Evolutionary conservation across 2,888 invertebrate genomes (phyloP), one percentile per base, ranked within the genome.

Genomic region (Tetranychus truncatus): DNA sequence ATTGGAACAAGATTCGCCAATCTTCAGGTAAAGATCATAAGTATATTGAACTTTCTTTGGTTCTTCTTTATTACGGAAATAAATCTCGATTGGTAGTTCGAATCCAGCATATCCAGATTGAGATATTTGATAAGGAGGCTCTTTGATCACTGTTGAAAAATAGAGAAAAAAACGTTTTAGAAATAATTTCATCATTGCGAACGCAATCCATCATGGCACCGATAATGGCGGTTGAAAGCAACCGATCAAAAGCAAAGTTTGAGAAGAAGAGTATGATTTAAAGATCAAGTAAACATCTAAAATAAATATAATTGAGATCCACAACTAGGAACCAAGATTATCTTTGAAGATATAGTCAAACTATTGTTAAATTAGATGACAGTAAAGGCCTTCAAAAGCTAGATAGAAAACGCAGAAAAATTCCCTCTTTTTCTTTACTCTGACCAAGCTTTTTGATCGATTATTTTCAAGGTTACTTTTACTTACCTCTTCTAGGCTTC

Each of bases 61-160:
- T 81, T 93, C 92, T 82, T 92, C 91, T 82, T 90, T 90, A 83
- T 91, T 94, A 75, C 81, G 81, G 80, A 85, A 84, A 83, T 91
- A 89, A 79, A 96, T 89, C 81, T 95, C 92, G 80, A 96, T 92
- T 0, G 91, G 90, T 77, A 96, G 85, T 73, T 87, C 86, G 83
- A 96, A 96, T 55, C 95, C 93, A 77, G 94, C 95, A 86, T 96
- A 96, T 7, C 96, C 95, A n/a, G 92, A 91, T 83, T 95, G 95
- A 80, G 89, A 89, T 46, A 96, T 87, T 74, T 87, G 85, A 84
- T 91, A 96, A 3, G 95, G 95, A 74, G 95, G 92, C 79, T 92
- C 92, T 81, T 92, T 93, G 4, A 92, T 86, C 80, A 90, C 93
- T 93, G 85, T 74, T 74, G 76, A 15, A 71, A 72, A 11, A 55